These are phyloP conservation scores for Leptobrachium ailaonicum DNA, from an alignment of 2,113 vertebrate species.

Conservation along the genomic window DNA sequence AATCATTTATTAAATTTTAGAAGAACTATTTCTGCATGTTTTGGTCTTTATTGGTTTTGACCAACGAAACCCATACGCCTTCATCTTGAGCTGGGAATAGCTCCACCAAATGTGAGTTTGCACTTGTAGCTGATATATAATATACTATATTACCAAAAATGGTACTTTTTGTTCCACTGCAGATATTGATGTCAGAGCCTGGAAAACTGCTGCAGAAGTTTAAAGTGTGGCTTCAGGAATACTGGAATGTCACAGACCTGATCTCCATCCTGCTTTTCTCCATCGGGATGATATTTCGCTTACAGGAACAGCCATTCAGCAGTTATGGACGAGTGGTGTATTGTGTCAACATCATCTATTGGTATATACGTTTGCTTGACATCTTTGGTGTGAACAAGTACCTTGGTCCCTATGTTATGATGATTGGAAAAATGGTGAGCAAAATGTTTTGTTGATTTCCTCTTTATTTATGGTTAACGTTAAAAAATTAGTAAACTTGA, in stretches of 20 bases:
- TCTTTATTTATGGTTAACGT: not conserved
- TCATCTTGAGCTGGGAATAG: too few species aligned
- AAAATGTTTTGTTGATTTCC: not conserved
- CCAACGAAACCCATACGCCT: too few species aligned
- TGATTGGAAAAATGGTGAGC: conserved; percentile 99
- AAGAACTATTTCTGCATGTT: too few species aligned
- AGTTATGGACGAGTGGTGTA: conserved; percentile 96
- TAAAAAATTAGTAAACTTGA: too few species aligned
- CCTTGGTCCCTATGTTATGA: conserved; percentile 98
- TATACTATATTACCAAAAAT: too few species aligned
- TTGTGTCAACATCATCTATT: conserved; percentile 98
- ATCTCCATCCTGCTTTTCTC: conserved; percentile 98
- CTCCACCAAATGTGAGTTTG: too few species aligned
- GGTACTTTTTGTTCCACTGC: conserved; percentile 46
- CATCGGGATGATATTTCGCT: conserved; percentile 91
- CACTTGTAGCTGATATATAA: too few species aligned
- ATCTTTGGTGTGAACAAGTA: conserved; percentile 99
- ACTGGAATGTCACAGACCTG: conserved; percentile 97
- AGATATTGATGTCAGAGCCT: conserved; percentile 99
- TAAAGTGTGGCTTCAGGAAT: conserved; percentile 98
- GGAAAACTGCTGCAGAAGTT: conserved; percentile 96
- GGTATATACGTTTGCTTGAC: conserved; percentile 96
- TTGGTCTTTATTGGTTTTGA: too few species aligned
- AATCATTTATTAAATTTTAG: too few species aligned
- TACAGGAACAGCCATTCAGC: conserved; percentile 93